Percentiles rank a stretch among this genome's conserved stretches.
These are phyloP conservation scores for Alauda arvensis DNA, from an alignment of 2,797 vertebrate species.

Conservation along the genomic window DNA sequence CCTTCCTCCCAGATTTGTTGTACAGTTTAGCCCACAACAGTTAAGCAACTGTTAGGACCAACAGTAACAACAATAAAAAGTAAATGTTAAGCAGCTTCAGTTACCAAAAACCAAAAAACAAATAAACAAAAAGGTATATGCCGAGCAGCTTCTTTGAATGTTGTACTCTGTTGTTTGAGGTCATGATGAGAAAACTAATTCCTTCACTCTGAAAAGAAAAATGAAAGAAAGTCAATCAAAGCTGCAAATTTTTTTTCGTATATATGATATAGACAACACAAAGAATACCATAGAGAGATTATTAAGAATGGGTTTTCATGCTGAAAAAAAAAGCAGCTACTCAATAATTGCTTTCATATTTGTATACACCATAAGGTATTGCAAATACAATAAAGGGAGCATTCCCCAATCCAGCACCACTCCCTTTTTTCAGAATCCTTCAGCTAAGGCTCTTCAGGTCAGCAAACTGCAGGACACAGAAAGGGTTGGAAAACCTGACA, in stretches of 20 bases:
- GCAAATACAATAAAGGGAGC: neutral
- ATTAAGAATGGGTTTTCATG: neutral
- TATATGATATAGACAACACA: neutral
- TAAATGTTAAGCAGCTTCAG: constrained; percentile 70
- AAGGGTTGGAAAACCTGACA: neutral
- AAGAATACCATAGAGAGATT: neutral
- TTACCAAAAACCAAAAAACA: neutral
- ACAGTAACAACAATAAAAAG: constrained; percentile 44
- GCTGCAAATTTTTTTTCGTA: neutral
- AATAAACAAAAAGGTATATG: constrained; percentile 12
- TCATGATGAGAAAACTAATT: constrained; percentile 41
- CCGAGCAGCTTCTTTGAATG: constrained; percentile 54
- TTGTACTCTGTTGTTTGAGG: constrained; percentile 49
- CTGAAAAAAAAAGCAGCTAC: neutral
- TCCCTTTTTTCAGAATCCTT: neutral
- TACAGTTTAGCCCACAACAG: constrained; percentile 43
- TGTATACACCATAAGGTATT: neutral
- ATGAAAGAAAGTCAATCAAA: constrained; percentile 26
- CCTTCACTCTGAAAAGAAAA: constrained; percentile 74
- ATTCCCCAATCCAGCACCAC: neutral
- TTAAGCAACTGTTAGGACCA: constrained; percentile 28
- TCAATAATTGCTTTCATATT: neutral
- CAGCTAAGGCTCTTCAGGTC: neutral
- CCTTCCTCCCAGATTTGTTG: constrained; percentile 43
- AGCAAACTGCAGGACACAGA: neutral